Evolutionary conservation across 2,113 vertebrate genomes (phyloP).

Genomic region (Carassius auratus): DNA sequence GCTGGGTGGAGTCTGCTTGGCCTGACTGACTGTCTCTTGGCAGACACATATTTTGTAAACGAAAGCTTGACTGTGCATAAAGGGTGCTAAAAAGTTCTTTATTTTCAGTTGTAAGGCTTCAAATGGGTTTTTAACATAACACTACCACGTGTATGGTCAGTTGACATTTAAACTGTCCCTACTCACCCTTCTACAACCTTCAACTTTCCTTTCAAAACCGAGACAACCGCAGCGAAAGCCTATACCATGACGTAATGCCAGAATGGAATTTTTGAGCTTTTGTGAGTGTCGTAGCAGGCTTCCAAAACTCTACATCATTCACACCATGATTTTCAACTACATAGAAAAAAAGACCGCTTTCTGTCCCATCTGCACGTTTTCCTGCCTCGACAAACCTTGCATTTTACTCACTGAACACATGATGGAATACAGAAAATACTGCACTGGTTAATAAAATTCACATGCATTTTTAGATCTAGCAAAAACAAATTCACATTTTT

Average conservation of each 20-base stretch:
- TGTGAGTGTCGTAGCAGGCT: neutral
- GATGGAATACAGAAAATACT: neutral
- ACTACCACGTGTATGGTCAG: neutral
- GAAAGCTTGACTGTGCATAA: neutral
- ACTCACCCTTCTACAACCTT: neutral
- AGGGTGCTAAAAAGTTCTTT: neutral
- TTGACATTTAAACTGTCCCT: neutral
- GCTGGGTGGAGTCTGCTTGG: slow-evolving; percentile 3
- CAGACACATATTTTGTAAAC: neutral
- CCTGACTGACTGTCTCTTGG: slow-evolving; percentile 3
- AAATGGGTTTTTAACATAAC: neutral
- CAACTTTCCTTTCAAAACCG: neutral
- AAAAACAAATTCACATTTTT: neutral
- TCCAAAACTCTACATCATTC: slow-evolving; percentile 5
- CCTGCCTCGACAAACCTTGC: neutral
- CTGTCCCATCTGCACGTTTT: neutral
- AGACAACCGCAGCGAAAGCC: slow-evolving; percentile 27
- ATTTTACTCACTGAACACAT: neutral
- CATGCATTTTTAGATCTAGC: neutral
- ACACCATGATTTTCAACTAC: slow-evolving; percentile 2
- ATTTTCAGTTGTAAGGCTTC: neutral
- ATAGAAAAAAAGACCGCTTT: neutral
- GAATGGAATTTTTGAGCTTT: slow-evolving; percentile 28
- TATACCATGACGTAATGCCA: slow-evolving; percentile 48
- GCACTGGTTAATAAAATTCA: neutral